Conservation (phyloP, 1,140 invertebrate species). For the Aphaenogaster ashmeadi region DNA sequence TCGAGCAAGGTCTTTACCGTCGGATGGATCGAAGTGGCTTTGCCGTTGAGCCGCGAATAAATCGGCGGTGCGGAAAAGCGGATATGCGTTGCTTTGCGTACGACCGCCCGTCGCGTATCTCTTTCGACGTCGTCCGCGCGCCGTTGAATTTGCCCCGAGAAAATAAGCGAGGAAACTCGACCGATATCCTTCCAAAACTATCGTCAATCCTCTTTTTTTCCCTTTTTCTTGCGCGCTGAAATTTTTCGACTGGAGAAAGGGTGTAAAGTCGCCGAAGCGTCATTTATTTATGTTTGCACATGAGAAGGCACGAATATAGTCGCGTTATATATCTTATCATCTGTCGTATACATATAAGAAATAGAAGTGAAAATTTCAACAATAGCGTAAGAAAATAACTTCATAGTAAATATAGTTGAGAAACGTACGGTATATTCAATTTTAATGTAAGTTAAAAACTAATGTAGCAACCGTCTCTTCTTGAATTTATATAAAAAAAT, state of each 20-base stretch:
- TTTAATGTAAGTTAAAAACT: constrained; percentile 1
- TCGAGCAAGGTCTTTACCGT: constrained; percentile 65
- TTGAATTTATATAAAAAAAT: constrained; percentile 28
- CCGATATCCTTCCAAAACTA: constrained; percentile 54
- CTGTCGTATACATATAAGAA: neutral
- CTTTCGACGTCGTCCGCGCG: constrained; percentile 10
- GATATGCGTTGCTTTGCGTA: constrained; percentile 81
- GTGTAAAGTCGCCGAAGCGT: constrained; percentile 38
- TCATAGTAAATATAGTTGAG: neutral
- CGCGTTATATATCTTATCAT: constrained; percentile 12
- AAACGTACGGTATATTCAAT: neutral
- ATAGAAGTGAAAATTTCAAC: neutral
- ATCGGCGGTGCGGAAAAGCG: constrained; percentile 81
- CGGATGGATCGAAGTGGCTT: constrained; percentile 65
- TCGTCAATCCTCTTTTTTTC: neutral
- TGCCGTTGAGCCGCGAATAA: constrained; percentile 76
- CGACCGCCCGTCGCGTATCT: constrained; percentile 64
- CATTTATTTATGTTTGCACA: constrained; percentile 38
- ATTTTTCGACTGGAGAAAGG: constrained; percentile 47
- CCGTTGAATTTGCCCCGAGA: constrained; percentile 56
- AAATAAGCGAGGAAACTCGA: constrained; percentile 61
- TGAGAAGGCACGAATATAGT: constrained; percentile 12
- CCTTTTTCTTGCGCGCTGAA: neutral
- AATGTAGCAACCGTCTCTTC: neutral
- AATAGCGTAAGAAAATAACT: neutral